Conservation (phyloP, 2,888 invertebrate species). For the Plusia festucae region DNA sequence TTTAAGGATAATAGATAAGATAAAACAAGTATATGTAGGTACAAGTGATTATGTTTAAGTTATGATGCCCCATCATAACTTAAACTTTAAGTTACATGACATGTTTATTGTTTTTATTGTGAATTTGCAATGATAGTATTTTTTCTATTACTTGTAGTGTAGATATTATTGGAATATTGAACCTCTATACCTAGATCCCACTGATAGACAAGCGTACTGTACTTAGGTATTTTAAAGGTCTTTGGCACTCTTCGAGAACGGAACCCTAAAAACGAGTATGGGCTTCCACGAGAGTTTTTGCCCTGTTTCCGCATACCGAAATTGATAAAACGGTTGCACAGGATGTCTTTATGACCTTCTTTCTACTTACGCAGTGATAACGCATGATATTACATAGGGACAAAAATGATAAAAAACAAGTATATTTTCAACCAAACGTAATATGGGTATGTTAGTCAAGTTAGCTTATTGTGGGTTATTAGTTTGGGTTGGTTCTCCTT, state of each 20-base stretch:
- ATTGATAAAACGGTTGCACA: constrained; percentile 55
- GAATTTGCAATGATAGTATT: too few species aligned
- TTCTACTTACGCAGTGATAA: constrained; percentile 21
- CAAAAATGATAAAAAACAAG: constrained; percentile 19
- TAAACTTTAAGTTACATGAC: too few species aligned
- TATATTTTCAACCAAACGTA: constrained; percentile 4
- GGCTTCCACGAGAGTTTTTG: constrained; percentile 42
- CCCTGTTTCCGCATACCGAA: constrained; percentile 45
- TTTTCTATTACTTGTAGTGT: too few species aligned
- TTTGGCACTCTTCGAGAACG: not conserved
- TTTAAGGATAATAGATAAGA: too few species aligned
- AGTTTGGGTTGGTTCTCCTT: not conserved
- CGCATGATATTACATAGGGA: constrained; percentile 13
- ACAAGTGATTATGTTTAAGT: too few species aligned
- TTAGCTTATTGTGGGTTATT: not conserved
- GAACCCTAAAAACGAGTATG: constrained; percentile 57
- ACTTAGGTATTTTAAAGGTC: too few species aligned
- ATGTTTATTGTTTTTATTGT: too few species aligned
- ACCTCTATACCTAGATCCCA: too few species aligned
- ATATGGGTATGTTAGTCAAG: constrained; percentile 1
- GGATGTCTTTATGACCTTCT: constrained; percentile 28
- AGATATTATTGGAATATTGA: too few species aligned
- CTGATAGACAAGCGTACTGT: too few species aligned
- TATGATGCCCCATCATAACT: too few species aligned
- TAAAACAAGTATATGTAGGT: too few species aligned